These are phyloP conservation scores for Litocranius walleri DNA, from an alignment of 2,113 vertebrate genomes.

Conservation along the genomic window DNA sequence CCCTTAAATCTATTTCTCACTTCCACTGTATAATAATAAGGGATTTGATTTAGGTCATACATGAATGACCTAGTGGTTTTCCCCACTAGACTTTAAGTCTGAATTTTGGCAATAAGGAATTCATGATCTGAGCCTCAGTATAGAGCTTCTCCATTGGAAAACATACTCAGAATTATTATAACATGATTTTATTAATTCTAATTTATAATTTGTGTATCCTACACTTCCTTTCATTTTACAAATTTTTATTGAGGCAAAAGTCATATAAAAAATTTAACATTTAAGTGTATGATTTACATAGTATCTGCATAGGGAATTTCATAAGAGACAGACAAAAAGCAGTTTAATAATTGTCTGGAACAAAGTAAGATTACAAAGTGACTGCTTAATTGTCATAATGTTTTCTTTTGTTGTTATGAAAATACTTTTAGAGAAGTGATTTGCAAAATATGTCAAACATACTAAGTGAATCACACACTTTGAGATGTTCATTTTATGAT, in stretches of 20 bases:
- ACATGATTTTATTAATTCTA: background rate
- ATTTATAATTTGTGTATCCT: background rate
- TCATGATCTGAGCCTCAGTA: background rate
- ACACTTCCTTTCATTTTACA: background rate
- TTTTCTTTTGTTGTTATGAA: background rate
- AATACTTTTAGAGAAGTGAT: background rate
- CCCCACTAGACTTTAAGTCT: background rate
- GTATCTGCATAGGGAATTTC: background rate
- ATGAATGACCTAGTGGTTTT: background rate
- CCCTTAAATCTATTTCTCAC: background rate
- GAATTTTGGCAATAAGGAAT: background rate
- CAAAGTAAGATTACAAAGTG: background rate
- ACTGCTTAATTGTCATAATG: background rate
- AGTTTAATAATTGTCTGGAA: background rate
- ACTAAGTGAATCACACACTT: background rate
- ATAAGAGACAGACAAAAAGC: background rate
- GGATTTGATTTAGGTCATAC: background rate
- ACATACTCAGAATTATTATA: background rate
- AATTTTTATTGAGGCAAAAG: background rate
- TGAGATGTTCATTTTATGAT: background rate
- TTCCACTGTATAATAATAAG: background rate
- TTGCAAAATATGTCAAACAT: background rate
- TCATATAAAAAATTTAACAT: background rate
- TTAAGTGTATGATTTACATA: background rate
- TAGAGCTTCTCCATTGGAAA: background rate